phyloP scores from a whole-genome alignment of 2,797 vertebrate genomes.

The Chaetophractus vellerosus region DNA sequence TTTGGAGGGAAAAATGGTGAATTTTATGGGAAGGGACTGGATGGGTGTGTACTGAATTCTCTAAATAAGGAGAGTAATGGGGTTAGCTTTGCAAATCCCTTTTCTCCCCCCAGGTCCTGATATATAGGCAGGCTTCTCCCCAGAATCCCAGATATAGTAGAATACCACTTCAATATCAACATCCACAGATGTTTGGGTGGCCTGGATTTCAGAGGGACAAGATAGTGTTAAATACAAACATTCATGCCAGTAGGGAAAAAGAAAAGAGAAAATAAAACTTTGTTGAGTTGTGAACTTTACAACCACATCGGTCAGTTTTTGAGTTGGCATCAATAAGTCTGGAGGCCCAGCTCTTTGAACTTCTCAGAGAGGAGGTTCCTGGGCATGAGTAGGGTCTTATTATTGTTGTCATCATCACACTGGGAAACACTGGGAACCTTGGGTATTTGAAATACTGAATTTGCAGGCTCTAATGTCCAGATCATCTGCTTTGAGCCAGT shows the following conservation, averaged over 20 bases:
- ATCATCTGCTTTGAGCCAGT: not conserved
- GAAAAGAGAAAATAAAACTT: slow-evolving; percentile 10
- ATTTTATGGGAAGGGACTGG: not conserved
- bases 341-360: not conserved
- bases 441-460: not conserved
- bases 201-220: not conserved
- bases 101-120: not conserved
- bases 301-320: not conserved
- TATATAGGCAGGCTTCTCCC: not conserved
- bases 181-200: not conserved
- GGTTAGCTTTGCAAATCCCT: not conserved
- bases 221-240: not conserved
- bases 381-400: not conserved
- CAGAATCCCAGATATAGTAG: not conserved
- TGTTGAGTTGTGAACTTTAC: not conserved
- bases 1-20: not conserved
- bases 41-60: not conserved
- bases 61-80: slow-evolving; percentile 32
- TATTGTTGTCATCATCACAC: not conserved
- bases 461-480: not conserved
- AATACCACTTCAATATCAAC: not conserved
- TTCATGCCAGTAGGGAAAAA: slow-evolving; percentile 1
- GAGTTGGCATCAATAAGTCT: not conserved
- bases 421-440: not conserved
- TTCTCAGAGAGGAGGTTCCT: not conserved